Conservation (phyloP, 2,888 invertebrate species). For the Arenicola marina region DNA sequence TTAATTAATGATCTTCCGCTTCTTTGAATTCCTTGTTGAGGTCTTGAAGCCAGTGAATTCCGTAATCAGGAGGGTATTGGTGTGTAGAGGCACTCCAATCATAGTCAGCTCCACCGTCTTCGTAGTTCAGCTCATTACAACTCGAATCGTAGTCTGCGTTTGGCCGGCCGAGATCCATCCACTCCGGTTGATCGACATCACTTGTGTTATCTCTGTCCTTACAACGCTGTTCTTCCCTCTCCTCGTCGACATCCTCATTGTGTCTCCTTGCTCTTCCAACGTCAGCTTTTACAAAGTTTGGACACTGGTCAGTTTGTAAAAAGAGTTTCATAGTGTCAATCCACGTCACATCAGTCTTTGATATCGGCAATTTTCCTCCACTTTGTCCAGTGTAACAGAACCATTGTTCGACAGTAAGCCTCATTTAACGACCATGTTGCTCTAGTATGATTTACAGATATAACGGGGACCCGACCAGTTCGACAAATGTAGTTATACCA, state of each 20-base stretch:
- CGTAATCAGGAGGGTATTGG: too few species aligned
- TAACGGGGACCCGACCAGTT: constrained; percentile 10
- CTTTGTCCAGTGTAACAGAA: constrained; percentile 32
- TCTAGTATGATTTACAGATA: constrained; percentile 1
- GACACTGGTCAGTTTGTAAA: constrained; percentile 28
- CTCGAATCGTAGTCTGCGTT: too few species aligned
- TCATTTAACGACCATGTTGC: constrained; percentile 31
- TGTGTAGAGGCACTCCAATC: too few species aligned
- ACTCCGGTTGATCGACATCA: constrained; percentile 26
- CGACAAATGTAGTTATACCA: constrained; percentile 14
- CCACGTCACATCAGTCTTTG: constrained; percentile 27
- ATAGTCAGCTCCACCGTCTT: too few species aligned
- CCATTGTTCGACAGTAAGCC: constrained; percentile 25
- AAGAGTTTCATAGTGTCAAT: constrained; percentile 20
- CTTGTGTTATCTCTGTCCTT: constrained; percentile 2
- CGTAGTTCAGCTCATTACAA: too few species aligned
- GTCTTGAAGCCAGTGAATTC: too few species aligned
- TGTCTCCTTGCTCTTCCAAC: constrained; percentile 5
- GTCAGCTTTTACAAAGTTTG: constrained; percentile 21
- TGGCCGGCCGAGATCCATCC: constrained; percentile 30
- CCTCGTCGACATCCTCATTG: neutral
- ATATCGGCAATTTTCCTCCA: constrained; percentile 32
- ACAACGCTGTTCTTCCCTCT: neutral
- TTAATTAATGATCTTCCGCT: too few species aligned
- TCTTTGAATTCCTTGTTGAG: too few species aligned